These are phyloP conservation scores for Carposina sasakii DNA, from an alignment of 1,140 invertebrate species.

Conservation along the genomic window DNA sequence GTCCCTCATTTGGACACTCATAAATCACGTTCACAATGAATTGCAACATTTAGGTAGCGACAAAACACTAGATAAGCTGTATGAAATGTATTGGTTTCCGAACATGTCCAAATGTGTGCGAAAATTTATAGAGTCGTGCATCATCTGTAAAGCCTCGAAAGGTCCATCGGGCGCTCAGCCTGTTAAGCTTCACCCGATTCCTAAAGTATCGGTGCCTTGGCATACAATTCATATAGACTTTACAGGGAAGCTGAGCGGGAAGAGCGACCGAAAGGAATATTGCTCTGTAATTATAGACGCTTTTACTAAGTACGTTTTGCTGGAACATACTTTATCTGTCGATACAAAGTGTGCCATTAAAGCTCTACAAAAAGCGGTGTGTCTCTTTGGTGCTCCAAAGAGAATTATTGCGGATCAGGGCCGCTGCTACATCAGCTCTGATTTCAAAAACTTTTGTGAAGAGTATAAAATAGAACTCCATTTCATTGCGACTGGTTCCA, in stretches of 20 bases:
- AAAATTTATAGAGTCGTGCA: background rate
- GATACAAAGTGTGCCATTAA: conserved; percentile 24
- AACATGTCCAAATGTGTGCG: background rate
- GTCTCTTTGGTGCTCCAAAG: conserved; percentile 34
- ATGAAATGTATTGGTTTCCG: background rate
- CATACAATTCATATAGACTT: conserved; percentile 38
- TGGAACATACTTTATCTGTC: conserved; percentile 26
- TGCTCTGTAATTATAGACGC: conserved; percentile 29
- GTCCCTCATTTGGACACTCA: background rate
- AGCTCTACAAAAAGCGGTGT: conserved; percentile 22
- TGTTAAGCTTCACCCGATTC: conserved; percentile 3
- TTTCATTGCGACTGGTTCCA: conserved; percentile 34
- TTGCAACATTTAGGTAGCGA: background rate
- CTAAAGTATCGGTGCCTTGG: conserved; percentile 31
- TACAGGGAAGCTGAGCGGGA: conserved; percentile 26
- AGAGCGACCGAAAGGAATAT: conserved; percentile 30
- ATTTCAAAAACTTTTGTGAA: conserved; percentile 27
- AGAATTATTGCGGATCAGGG: conserved; percentile 38
- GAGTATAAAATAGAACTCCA: conserved; percentile 31
- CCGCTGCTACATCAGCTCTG: conserved; percentile 21
- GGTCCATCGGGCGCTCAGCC: background rate
- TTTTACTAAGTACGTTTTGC: conserved; percentile 31
- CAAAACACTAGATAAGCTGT: conserved; percentile 1
- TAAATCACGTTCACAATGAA: background rate
- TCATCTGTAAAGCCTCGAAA: conserved; percentile 2